Conservation (phyloP, 1,140 invertebrate genomes). For the Zaprionus kolodkinae region DNA sequence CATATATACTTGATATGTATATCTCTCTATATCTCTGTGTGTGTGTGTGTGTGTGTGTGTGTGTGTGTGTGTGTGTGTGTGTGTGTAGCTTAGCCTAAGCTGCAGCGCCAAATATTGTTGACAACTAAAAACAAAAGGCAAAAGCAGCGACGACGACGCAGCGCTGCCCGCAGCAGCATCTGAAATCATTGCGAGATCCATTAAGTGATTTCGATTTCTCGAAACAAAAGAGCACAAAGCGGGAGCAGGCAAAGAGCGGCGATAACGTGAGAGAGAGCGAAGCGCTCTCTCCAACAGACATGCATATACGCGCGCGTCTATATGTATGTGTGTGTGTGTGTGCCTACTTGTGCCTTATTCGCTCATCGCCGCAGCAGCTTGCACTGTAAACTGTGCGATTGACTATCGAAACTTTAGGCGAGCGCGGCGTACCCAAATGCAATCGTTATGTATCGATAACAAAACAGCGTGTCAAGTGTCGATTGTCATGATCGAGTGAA, state of each 20-base stretch:
- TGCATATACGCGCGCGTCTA: neutral
- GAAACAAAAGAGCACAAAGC: constrained; percentile 3
- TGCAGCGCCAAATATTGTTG: constrained; percentile 62
- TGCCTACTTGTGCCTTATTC: neutral
- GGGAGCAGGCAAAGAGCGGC: neutral
- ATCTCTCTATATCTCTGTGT: neutral
- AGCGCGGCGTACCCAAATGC: neutral
- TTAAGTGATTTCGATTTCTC: constrained; percentile 50
- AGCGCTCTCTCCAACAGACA: constrained; percentile 1
- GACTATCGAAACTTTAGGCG: constrained; percentile 24
- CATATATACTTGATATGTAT: neutral
- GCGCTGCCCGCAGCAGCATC: constrained; percentile 10
- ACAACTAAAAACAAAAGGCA: constrained; percentile 71
- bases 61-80: constrained; percentile 1
- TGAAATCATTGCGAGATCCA: constrained; percentile 49
- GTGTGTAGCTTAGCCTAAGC: constrained; percentile 60
- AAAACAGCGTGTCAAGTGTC: constrained; percentile 35
- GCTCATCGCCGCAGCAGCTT: constrained; percentile 12
- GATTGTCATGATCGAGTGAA: constrained; percentile 26
- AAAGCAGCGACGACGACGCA: neutral
- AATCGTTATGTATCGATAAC: constrained; percentile 32
- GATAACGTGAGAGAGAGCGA: constrained; percentile 12
- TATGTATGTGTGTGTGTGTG: constrained; percentile 8
- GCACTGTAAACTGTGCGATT: too few species aligned
- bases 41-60: neutral